These are phyloP conservation scores for Salvelinus sp. DNA, from an alignment of 2,113 vertebrate species.

Conservation along the genomic window DNA sequence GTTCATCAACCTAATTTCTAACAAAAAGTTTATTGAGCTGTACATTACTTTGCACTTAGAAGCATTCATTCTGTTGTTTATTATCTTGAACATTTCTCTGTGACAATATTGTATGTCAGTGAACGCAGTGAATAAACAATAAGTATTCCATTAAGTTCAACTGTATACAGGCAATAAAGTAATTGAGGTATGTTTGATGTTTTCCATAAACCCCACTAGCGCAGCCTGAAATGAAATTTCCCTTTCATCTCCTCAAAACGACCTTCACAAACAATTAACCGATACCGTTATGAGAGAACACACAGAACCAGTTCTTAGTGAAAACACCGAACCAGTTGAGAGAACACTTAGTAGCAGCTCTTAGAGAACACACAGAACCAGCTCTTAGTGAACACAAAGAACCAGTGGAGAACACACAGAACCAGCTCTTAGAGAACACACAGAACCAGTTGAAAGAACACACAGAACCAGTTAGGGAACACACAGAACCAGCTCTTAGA, in stretches of 20 bases:
- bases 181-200: conserved; percentile 64
- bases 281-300: conserved; percentile 31
- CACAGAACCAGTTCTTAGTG: too few relatives aligned
- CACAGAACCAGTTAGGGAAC: conserved; percentile 22
- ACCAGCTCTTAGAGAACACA: too few relatives aligned
- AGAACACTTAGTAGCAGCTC: too few relatives aligned
- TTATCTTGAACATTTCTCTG: conserved; percentile 24
- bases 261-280: conserved; percentile 47
- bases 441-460: background rate
- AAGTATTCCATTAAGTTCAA: conserved; percentile 58
- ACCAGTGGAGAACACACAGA: too few relatives aligned
- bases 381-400: too few relatives aligned
- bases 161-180: conserved; percentile 47
- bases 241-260: conserved; percentile 54
- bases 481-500: too few relatives aligned
- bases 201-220: conserved; percentile 50
- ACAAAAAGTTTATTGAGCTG: conserved; percentile 21
- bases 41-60: conserved; percentile 4
- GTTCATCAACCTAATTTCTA: conserved; percentile 31
- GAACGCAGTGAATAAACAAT: conserved; percentile 42
- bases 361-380: too few relatives aligned
- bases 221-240: conserved; percentile 25
- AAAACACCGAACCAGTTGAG: too few relatives aligned
- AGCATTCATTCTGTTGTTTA: conserved; percentile 10
- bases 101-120: conserved; percentile 8